Base-by-base conservation (phyloP, 2,113 vertebrate genomes). In the Anolis carolinensis region DNA sequence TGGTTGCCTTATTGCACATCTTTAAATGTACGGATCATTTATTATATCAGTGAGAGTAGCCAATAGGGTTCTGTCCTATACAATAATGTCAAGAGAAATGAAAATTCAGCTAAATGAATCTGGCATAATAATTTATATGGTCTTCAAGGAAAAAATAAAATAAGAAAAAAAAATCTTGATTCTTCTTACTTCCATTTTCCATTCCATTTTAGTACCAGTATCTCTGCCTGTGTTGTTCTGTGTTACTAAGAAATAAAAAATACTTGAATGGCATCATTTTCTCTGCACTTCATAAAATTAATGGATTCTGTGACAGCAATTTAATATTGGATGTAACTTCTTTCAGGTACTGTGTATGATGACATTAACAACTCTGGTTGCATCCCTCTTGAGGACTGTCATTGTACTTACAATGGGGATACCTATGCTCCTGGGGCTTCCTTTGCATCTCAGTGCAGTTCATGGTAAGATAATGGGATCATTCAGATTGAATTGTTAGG, bases 301-400 rank as follows among this genome's bases (percentile, higher is more conserved):
- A 55, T 30, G 71, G 65, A 30, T 52, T 36, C 44, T 9, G 14
- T 34, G 50, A 34, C 14, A 36, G 25, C 52, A 85, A 50, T 30
- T n/a, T 30, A 71, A 34, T 8, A 11, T n/a, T 18, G 7, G 79
- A 91, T 0, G 25, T 52, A 30, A 44, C 2, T 0, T 77, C 90
- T 79, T 83, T 21, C 84, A 97, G 97, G 96, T 86, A 96, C 52
- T 77, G 95, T 97, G 8, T 92, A 95, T 13, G 97, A 97, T 44
- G 97, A 97, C 5, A 90, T 97, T 2, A 92, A 91, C 71, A 94
- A 92, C 44, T n/a, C 59, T 0, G 97, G 97, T 85, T 97, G 97
- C 72, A 50, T 97, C 59, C 88, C 95, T 0, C 89, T 86, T 23
- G 74, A 93, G 1, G 73, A 95, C 86, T 97, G 97, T 21, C 87